These are phyloP conservation scores for Synanthedon tipuliformis DNA, from an alignment of 2,888 invertebrate genomes.

Conservation along the genomic window DNA sequence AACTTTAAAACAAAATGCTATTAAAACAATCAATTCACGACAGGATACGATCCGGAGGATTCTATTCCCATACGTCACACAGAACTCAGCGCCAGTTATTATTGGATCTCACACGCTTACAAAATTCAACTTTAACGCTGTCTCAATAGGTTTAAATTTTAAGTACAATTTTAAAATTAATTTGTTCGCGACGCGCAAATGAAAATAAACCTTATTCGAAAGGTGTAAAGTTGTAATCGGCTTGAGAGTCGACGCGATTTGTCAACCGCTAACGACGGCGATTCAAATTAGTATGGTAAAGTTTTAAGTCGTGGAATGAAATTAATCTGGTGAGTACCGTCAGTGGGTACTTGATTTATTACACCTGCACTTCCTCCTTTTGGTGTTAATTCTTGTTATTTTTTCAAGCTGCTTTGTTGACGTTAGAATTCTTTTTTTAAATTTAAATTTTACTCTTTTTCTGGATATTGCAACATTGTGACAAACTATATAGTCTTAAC, in stretches of 20 bases:
- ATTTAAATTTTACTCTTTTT: too few species aligned
- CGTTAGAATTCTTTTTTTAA: too few species aligned
- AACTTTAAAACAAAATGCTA: background rate
- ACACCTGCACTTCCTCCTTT: constrained; percentile 18
- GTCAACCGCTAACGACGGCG: constrained; percentile 13
- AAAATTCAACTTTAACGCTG: constrained; percentile 3
- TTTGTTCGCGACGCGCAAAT: background rate
- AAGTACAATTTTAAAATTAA: background rate
- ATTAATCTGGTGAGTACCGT: constrained; percentile 10
- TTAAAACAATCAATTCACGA: constrained; percentile 5
- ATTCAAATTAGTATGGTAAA: constrained; percentile 21
- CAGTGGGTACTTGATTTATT: constrained; percentile 17
- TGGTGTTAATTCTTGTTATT: too few species aligned
- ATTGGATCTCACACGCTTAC: constrained; percentile 5
- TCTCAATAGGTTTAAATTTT: constrained; percentile 4
- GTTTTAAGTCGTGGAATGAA: constrained; percentile 17
- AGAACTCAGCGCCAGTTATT: constrained; percentile 6
- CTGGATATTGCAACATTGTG: too few species aligned
- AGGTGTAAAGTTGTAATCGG: background rate
- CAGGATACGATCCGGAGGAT: constrained; percentile 3
- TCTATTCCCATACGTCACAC: constrained; percentile 10
- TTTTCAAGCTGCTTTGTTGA: too few species aligned
- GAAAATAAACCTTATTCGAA: background rate
- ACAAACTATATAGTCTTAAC: too few species aligned
- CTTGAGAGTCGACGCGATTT: background rate